Percentiles rank a stretch among this genome's conserved stretches.
These are phyloP conservation scores for Colossoma macropomum DNA, from an alignment of 2,113 vertebrate species.

Conservation along the genomic window DNA sequence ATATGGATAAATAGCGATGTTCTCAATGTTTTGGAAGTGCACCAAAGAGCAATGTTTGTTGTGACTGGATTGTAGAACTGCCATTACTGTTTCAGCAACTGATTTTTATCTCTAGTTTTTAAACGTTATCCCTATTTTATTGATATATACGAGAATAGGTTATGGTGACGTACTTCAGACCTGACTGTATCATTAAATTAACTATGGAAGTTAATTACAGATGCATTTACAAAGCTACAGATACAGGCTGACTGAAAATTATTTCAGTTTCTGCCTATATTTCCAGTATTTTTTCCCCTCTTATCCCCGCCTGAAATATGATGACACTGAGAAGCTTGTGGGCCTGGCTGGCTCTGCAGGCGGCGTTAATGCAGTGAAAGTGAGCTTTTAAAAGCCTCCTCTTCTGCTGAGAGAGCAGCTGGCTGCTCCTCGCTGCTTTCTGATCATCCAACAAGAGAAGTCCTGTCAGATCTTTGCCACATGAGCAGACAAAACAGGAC, in stretches of 20 bases:
- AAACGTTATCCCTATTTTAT: neutral
- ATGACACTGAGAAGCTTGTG: slow-evolving; percentile 20
- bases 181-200: neutral
- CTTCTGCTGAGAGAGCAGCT: slow-evolving; percentile 31
- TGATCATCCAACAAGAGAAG: slow-evolving; percentile 33
- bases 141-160: too few species aligned
- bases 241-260: neutral
- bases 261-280: neutral
- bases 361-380: slow-evolving; percentile 36
- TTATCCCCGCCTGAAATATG: slow-evolving; percentile 11
- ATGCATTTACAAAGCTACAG: neutral
- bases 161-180: neutral
- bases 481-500: slow-evolving; percentile 32
- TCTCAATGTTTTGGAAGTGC: too few species aligned
- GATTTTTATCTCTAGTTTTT: too few species aligned
- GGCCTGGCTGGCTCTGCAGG: slow-evolving; percentile 6
- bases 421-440: slow-evolving; percentile 8
- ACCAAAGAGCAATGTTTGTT: too few species aligned
- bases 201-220: neutral
- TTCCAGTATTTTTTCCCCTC: neutral
- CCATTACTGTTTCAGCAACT: too few species aligned
- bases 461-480: slow-evolving; percentile 8
- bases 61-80: too few species aligned
- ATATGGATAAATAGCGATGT: too few species aligned
- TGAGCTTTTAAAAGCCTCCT: slow-evolving; percentile 45